Conservation (phyloP, 2,888 invertebrate species). For the Rhagophthalmus giganteus region DNA sequence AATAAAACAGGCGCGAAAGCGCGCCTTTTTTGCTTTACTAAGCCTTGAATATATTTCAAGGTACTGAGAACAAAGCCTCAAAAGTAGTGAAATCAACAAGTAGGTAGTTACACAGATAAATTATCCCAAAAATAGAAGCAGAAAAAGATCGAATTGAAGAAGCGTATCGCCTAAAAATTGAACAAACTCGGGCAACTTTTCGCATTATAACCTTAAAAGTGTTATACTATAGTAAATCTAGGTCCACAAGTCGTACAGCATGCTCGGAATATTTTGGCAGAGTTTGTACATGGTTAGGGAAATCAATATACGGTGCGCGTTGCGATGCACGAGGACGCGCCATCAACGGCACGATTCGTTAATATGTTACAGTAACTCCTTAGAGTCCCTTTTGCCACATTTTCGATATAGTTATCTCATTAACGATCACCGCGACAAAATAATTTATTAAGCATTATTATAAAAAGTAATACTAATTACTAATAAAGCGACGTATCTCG, state of each 20-base stretch:
- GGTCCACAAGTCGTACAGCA: constrained; percentile 29
- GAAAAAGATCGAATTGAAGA: constrained; percentile 21
- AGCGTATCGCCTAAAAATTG: constrained; percentile 27
- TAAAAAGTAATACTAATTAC: too few species aligned
- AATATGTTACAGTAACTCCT: too few species aligned
- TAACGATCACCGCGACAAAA: too few species aligned
- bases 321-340: constrained; percentile 28
- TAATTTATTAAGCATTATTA: too few species aligned
- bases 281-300: constrained; percentile 36
- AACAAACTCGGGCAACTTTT: constrained; percentile 32
- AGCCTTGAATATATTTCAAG: background rate
- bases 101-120: constrained; percentile 29
- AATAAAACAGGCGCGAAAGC: too few species aligned
- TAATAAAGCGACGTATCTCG: too few species aligned
- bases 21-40: background rate
- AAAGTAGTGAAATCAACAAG: constrained; percentile 29
- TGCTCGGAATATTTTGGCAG: constrained; percentile 32
- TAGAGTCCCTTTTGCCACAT: too few species aligned
- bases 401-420: too few species aligned
- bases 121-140: constrained; percentile 20
- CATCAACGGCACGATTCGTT: constrained; percentile 13
- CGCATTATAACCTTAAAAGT: constrained; percentile 35
- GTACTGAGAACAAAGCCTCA: constrained; percentile 15
- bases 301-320: constrained; percentile 41
- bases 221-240: constrained; percentile 36